Evolutionary conservation across 2,797 vertebrate species (phyloP).

Genomic region (Crocidura indochinensis): DNA sequence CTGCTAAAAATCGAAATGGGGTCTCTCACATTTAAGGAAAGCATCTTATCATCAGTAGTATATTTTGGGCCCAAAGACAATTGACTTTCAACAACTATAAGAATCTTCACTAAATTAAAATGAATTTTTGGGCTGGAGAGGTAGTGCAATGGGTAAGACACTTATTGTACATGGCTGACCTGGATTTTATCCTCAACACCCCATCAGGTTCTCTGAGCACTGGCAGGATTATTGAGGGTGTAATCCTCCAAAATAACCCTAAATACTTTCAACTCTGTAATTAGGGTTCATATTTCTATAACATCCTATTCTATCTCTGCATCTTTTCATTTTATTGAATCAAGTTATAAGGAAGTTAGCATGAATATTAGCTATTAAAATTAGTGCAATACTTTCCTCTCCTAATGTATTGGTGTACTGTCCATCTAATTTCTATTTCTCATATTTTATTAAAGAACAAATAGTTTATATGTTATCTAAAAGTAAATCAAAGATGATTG

Average conservation of each 20-base stretch:
- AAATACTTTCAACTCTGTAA: background rate
- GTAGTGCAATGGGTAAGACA: too few relatives aligned
- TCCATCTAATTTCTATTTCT: conserved; percentile 23
- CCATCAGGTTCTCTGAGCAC: too few relatives aligned
- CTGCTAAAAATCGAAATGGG: too few relatives aligned
- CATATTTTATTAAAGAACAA: conserved; percentile 41
- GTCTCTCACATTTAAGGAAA: too few relatives aligned
- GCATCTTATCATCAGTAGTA: too few relatives aligned
- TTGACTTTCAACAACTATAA: background rate
- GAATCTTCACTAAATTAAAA: background rate
- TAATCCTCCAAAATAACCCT: background rate
- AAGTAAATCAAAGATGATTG: background rate
- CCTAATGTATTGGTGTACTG: background rate
- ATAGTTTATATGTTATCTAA: background rate
- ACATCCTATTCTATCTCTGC: background rate
- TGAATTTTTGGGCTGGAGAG: too few relatives aligned
- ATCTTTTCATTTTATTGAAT: background rate
- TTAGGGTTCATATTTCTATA: background rate
- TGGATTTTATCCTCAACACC: too few relatives aligned
- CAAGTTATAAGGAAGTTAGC: background rate
- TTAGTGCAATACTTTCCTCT: background rate
- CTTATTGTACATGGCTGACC: too few relatives aligned
- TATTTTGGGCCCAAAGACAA: too few relatives aligned
- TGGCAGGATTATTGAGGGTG: too few relatives aligned
- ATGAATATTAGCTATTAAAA: background rate